These are phyloP conservation scores for Manduca sexta DNA, from an alignment of 1,140 invertebrate species.

Conservation along the genomic window DNA sequence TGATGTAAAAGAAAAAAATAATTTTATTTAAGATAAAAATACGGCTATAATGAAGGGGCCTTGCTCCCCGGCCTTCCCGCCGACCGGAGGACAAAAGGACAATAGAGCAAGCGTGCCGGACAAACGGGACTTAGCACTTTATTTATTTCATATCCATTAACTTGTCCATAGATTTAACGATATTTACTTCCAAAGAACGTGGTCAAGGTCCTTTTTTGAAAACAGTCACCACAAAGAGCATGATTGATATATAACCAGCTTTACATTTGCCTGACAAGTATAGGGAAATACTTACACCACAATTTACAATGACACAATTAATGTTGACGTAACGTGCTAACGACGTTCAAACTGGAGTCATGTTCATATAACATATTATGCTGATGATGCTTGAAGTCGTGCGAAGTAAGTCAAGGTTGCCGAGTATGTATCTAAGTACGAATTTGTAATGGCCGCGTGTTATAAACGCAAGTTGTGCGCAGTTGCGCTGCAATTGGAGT, in stretches of 20 bases:
- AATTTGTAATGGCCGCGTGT: conserved; percentile 4
- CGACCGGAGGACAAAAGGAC: conserved; percentile 47
- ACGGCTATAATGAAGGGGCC: conserved; percentile 17
- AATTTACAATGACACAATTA: too few species aligned
- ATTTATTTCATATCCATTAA: conserved; percentile 27
- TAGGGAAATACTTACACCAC: too few species aligned
- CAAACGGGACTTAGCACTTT: conserved; percentile 34
- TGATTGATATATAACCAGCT: not conserved
- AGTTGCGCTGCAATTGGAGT: conserved; percentile 37
- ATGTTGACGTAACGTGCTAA: too few species aligned
- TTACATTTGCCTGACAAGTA: not conserved
- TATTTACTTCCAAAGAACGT: conserved; percentile 24
- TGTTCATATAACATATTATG: too few species aligned
- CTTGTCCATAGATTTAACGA: conserved; percentile 32
- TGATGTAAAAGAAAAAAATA: too few species aligned
- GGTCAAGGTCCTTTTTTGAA: conserved; percentile 30
- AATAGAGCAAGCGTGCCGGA: conserved; percentile 37
- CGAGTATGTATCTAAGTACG: not conserved
- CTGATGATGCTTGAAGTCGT: not conserved
- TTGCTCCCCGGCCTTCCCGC: conserved; percentile 37
- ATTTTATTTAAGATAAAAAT: too few species aligned
- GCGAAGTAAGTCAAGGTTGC: conserved; percentile 6
- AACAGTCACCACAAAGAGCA: conserved; percentile 22
- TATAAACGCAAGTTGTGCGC: conserved; percentile 24
- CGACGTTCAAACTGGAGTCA: too few species aligned